Base-by-base conservation (phyloP, 2,888 invertebrate species). In the Unio delphinus region DNA sequence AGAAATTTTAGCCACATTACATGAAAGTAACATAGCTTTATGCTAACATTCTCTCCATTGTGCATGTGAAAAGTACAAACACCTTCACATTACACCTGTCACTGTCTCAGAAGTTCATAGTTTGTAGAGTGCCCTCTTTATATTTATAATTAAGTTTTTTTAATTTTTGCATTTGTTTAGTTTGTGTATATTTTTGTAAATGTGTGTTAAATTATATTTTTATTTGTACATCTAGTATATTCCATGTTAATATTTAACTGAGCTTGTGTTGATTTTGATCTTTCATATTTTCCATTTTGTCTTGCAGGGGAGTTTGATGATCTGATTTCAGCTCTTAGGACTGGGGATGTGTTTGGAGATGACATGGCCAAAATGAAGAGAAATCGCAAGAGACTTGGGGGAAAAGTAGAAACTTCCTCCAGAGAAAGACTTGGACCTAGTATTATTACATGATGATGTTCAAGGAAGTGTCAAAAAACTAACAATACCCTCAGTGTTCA, bases 301-400 rank as follows among this genome's bases (percentile, higher is more conserved):
- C 55, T 80, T 78, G 4, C 78, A 87, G 96, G 97, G 15, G 98
- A 98, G 91, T 98, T 98, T 90, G 98, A 98, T 87, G 98, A 98
- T 90, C 92, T 98, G 81, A 98, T 98, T 88, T 97, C 97, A 0
- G 98, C 98, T 0, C 90, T 98, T 66, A 91, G 97, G 72, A 97
- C 98, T 0, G 98, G 98, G 0, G 97, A 97, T 86, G 97, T 97
- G 0, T 98, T 97, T 87, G 96, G 97, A 0, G 97, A 97, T 87
- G 97, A 97, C 88, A 95, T 97, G 85, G 96, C 96, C 68, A 97
- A 97, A 91, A 95, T 97, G 87, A 95, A 95, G 83, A 91, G 95
- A 68, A 94, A 94, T 62, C 92, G 94, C 78, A 94, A 94, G 82
- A 92, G 93, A 23, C 74, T 73, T 15, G 71, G 75, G 15, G 71